Conservation (phyloP, 2,888 invertebrate genomes). For the Lepidochrysops patricia region DNA sequence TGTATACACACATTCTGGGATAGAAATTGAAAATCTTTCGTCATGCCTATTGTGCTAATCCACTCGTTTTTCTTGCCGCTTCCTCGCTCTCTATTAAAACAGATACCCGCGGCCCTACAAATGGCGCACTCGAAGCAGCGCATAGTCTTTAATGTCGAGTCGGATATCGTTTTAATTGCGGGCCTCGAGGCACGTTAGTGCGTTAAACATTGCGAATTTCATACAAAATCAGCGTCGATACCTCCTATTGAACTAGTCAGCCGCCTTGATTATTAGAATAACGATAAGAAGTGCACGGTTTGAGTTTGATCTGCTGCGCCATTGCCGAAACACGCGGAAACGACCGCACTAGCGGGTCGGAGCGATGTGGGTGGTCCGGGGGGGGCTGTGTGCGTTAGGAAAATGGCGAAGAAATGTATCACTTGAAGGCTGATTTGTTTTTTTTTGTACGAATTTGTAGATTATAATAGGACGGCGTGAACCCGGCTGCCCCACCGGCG, state of each 20-base stretch:
- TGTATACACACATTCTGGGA: no score
- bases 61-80: neutral
- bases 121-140: neutral
- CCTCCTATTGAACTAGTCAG: conserved; percentile 12
- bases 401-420: conserved; percentile 40
- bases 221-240: conserved; percentile 2
- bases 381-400: conserved; percentile 32
- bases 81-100: neutral
- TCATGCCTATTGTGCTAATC: neutral
- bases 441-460: conserved; percentile 23
- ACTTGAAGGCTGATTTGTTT: conserved; percentile 59
- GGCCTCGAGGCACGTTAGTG: neutral
- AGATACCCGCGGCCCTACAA: neutral
- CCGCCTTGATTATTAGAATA: conserved; percentile 9
- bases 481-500: conserved; percentile 19
- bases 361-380: conserved; percentile 20
- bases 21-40: no score
- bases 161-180: conserved; percentile 2
- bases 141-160: neutral
- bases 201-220: neutral
- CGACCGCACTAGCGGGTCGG: neutral
- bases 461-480: conserved; percentile 16
- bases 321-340: neutral
- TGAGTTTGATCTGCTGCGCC: neutral
- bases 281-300: neutral